Evolutionary conservation across 2,888 invertebrate genomes (phyloP).

Genomic region (Morpho deidamia): DNA sequence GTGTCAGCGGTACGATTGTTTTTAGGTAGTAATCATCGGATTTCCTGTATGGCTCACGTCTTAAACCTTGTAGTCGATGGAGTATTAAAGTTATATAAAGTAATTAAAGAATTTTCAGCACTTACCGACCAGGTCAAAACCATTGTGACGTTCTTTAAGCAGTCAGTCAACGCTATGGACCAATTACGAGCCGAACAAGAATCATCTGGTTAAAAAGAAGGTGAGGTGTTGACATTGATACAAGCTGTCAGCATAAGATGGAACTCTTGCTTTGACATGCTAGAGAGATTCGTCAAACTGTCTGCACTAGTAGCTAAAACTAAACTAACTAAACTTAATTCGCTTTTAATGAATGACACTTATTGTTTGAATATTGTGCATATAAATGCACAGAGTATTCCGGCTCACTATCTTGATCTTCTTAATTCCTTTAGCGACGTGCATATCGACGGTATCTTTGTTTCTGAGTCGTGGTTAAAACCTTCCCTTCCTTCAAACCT

Average conservation of each 20-base stretch:
- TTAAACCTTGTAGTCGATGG: constrained; percentile 13
- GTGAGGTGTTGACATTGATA: constrained; percentile 2
- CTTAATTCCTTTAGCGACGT: too few relatives aligned
- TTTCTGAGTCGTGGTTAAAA: too few relatives aligned
- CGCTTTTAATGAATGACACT: too few relatives aligned
- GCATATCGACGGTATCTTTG: too few relatives aligned
- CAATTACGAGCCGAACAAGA: constrained; percentile 4
- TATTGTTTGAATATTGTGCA: too few relatives aligned
- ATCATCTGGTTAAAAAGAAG: constrained; percentile 6
- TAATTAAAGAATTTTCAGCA: constrained; percentile 13
- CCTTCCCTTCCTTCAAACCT: too few relatives aligned
- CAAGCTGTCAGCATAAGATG: not conserved
- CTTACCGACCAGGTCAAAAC: constrained; percentile 11
- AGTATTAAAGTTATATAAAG: constrained; percentile 10
- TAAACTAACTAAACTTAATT: too few relatives aligned
- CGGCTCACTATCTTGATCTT: too few relatives aligned
- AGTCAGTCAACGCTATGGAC: constrained; percentile 3
- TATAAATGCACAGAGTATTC: too few relatives aligned
- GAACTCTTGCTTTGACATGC: not conserved
- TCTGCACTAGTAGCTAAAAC: constrained; percentile 13
- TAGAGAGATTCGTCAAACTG: constrained; percentile 1
- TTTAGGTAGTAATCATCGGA: constrained; percentile 7
- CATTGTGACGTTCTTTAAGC: constrained; percentile 10
- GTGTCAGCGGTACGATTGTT: constrained; percentile 13
- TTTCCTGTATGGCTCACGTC: constrained; percentile 10